Percentiles rank a stretch among this genome's conserved stretches.
Conservation (phyloP, 2,113 vertebrate genomes). For the Rhinolophus sinicus region DNA sequence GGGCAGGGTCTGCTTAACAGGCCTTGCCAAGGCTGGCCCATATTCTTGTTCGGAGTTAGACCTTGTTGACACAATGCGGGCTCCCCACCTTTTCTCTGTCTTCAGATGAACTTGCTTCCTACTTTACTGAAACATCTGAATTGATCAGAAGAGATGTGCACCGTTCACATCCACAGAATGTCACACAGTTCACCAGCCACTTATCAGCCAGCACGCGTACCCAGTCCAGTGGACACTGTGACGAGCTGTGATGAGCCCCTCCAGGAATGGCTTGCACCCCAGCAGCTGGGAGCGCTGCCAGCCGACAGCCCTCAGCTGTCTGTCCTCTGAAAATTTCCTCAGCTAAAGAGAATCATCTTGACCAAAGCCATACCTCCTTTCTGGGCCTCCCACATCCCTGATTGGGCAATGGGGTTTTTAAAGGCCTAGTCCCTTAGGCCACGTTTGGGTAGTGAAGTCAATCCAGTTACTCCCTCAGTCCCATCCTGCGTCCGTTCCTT, state of each 20-base stretch:
- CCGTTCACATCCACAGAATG: neutral
- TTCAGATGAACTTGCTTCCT: neutral
- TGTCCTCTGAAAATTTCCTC: neutral
- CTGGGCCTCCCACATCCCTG: neutral
- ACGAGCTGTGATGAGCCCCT: neutral
- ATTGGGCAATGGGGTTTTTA: neutral
- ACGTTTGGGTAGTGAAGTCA: no score
- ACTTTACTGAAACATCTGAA: neutral
- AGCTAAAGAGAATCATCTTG: neutral
- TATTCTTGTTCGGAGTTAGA: neutral
- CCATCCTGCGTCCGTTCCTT: fast-evolving
- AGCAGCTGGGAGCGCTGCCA: neutral
- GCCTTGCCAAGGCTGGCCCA: neutral
- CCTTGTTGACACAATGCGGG: fast-evolving
- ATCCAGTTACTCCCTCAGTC: fast-evolving
- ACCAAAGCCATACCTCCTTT: neutral
- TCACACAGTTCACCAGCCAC: neutral
- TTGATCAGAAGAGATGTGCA: neutral
- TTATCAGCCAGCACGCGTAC: neutral
- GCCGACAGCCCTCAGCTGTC: neutral
- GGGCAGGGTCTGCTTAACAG: no score
- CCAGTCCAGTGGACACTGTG: fast-evolving
- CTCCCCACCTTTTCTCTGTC: neutral
- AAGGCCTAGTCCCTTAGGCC: neutral
- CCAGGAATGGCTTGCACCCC: neutral